A percentile compares a stretch with the other conserved stretches of the same genome.
These are phyloP conservation scores for Artemia franciscana DNA, from an alignment of 1,140 invertebrate genomes.

Conservation along the genomic window DNA sequence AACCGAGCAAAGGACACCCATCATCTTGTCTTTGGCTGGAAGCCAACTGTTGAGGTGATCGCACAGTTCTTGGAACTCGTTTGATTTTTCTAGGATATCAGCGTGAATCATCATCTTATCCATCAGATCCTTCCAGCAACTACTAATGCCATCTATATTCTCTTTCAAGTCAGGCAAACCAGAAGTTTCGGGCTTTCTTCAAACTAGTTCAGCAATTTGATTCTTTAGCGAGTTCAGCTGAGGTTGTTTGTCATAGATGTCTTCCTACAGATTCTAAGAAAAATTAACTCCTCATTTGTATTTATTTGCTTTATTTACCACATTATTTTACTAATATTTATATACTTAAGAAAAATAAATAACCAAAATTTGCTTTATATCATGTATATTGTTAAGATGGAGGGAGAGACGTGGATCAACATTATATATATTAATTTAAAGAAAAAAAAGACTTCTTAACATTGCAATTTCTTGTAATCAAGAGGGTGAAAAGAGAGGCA, in stretches of 20 bases:
- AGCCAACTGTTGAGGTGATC: conserved; percentile 66
- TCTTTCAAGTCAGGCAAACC: conserved; percentile 57
- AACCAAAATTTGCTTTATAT: too few species aligned
- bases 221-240: conserved; percentile 63
- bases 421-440: too few species aligned
- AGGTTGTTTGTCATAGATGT: conserved; percentile 82
- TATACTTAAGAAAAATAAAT: too few species aligned
- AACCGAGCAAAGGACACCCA: conserved; percentile 76
- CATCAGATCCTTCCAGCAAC: conserved; percentile 60
- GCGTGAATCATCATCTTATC: conserved; percentile 56
- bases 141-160: conserved; percentile 41
- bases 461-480: too few species aligned
- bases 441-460: too few species aligned
- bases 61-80: conserved; percentile 73
- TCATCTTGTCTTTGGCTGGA: conserved; percentile 77
- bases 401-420: too few species aligned
- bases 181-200: conserved; percentile 49
- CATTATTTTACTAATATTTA: too few species aligned
- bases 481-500: too few species aligned
- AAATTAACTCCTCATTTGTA: too few species aligned
- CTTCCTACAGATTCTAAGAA: conserved; percentile 39
- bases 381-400: too few species aligned
- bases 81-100: conserved; percentile 63
- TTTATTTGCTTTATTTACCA: too few species aligned
- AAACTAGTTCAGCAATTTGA: conserved; percentile 61